Evolutionary conservation across 2,113 vertebrate species (phyloP), one percentile per base, ranked within the genome.

Genomic region (Pitta sordida): DNA sequence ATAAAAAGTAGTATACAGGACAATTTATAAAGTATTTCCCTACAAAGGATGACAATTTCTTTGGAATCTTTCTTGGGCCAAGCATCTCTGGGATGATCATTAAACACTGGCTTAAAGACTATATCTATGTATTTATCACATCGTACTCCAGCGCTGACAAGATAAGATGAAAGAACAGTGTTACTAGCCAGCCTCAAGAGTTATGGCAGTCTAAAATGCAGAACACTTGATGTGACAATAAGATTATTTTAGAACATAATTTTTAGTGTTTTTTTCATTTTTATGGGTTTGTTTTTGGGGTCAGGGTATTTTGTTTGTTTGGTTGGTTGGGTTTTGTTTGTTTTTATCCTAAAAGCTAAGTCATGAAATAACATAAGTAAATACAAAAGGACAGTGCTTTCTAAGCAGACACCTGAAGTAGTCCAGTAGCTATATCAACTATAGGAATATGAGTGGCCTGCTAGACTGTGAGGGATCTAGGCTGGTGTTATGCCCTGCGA

Each of bases 91-190:
- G 44, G 44, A 84, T 60, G 39, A 81, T 60, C 52, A 75, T 89
- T 88, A 93, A 94, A 67, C 8, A n/a, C 77, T 84, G 81, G 52
- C n/a, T 82, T 63, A 52, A 88, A 89, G 56, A 82, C n/a, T 67
- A 59, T 21, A 10, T 84, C 48, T 27, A 13, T 15, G 15, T 55
- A 84, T 81, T 90, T 86, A 84, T 53, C 60, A 87, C 52, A 84
- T 71, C 62, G 44, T 81, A 32, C 6, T 86, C 70, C 37, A 67
- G 36, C 34, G 82, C 62, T 62, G 37, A 49, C 21, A 89, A 86
- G 49, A 49, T 52, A 78, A 92, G 68, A 91, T 84, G 18, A 92
- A 92, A 93, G 48, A 34, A 81, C 3, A 78, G 24, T 18, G 20
- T 59, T 76, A 76, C 37, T 37, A 65, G 27, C 55, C 53, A 93